Conservation (phyloP, 2,797 vertebrate species). For the Alcedo quadribrachys region DNA sequence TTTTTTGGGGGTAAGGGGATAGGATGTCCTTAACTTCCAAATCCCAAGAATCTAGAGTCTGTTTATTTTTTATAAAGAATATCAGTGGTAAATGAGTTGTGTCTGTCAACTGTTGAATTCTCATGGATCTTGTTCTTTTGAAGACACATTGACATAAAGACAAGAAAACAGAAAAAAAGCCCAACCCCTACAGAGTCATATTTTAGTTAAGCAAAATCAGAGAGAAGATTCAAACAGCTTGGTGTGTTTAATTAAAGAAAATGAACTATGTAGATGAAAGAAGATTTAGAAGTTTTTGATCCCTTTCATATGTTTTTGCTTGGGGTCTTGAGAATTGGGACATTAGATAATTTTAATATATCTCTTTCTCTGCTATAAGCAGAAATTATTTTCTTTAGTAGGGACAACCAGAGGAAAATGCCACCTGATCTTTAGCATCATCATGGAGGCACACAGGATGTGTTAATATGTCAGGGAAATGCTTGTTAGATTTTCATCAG, state of each 20-base stretch:
- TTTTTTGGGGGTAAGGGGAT: fast-evolving
- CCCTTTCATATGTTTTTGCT: constrained; percentile 24
- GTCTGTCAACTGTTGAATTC: neutral
- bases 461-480: neutral
- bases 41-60: neutral
- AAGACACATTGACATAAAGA: neutral
- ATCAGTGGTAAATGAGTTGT: neutral
- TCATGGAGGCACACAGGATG: neutral
- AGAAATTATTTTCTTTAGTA: neutral
- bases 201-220: constrained; percentile 30
- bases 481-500: neutral
- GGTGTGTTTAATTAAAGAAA: neutral
- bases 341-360: neutral
- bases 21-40: neutral
- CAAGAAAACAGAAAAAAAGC: neutral
- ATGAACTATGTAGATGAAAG: constrained; percentile 49
- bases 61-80: neutral
- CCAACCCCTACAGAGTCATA: neutral
- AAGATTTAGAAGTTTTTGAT: constrained; percentile 51
- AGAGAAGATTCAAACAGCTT: constrained; percentile 23
- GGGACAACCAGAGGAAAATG: neutral
- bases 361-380: neutral
- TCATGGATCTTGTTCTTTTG: constrained; percentile 5
- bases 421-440: neutral
- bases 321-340: neutral